phyloP scores from a whole-genome alignment of 2,888 invertebrate genomes.

The Lasioglossum malachurum region DNA sequence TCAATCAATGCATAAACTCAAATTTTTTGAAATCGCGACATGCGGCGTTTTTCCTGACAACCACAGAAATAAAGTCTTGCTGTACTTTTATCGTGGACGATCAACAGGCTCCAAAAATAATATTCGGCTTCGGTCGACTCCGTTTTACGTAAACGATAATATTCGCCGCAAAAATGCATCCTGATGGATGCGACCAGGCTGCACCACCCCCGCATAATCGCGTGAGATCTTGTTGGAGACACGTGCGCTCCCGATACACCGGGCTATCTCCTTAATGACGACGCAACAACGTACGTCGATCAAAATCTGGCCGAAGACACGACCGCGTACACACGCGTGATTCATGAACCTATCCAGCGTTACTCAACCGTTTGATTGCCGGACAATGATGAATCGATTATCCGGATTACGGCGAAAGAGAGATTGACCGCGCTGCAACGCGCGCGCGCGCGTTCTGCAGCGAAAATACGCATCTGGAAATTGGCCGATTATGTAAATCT shows the following conservation, averaged over 20 bases:
- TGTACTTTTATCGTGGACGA: not conserved
- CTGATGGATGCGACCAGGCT: not conserved
- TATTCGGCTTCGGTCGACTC: not conserved
- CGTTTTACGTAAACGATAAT: not conserved
- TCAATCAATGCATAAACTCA: too few relatives aligned
- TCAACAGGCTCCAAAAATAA: not conserved
- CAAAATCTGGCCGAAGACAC: conserved; percentile 24
- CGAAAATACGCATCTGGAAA: conserved; percentile 46
- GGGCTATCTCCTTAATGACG: conserved; percentile 16
- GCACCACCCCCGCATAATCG: not conserved
- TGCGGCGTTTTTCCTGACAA: too few relatives aligned
- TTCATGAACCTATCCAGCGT: conserved; percentile 33
- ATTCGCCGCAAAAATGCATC: not conserved
- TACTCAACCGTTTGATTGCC: conserved; percentile 37
- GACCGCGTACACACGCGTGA: conserved; percentile 25
- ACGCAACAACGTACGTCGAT: conserved; percentile 23
- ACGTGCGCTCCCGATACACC: conserved; percentile 18
- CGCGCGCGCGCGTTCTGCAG: not conserved
- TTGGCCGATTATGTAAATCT: conserved; percentile 51
- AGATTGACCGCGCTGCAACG: conserved; percentile 18
- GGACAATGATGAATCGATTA: conserved; percentile 50
- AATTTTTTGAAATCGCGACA: too few relatives aligned
- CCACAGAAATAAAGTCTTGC: not conserved
- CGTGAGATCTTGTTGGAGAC: not conserved
- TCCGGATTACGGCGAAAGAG: conserved; percentile 41